Evolutionary conservation across 2,888 invertebrate genomes (phyloP), one percentile per base, ranked within the genome.

Genomic region (Callyntrura sp.): DNA sequence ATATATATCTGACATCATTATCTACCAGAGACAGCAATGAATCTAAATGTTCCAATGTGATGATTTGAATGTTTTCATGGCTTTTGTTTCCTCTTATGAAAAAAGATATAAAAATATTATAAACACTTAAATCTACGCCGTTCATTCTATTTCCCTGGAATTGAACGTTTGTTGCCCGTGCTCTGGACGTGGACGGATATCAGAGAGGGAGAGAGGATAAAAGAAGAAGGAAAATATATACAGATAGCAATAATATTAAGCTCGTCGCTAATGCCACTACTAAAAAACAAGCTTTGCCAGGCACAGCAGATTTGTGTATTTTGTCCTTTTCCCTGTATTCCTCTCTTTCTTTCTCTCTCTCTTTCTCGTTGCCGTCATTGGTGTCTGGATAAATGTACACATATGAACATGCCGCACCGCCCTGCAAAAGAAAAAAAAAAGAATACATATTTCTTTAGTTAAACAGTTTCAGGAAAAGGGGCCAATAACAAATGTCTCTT

Each of bases 371-470:
- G 35, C 35, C 35, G 6, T 35, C 35, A 35, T 35, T 35, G 35
- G 35, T 35, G 35, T 35, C 35, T 35, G 6, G 35, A 35, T 35
- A 6, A 35, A 35, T 51, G 51, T 51, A 51, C 51, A 14, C 14
- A 12, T n/a, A n/a, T 12, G 12, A 51, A n/a, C n/a, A 12, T 12
- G 51, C n/a, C 51, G 3, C n/a, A n/a, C 4, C 60, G 8, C 14
- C 11, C 28, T 25, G 68, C 60, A 57, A 55, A 55, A 25, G 55
- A 55, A 11, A 78, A 55, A 57, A 14, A 25, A 57, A 78, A 14
- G 20, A 70, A 14, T 55, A 70, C 43, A 84, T 84, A 68, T 84
- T 84, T 84, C 70, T 48, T 55, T 5, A 84, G 70, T 55, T 84
- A 68, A 48, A 25, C 70, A 55, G 68, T 43, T 28, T 51, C 12